Evolutionary conservation across 2,797 vertebrate species (phyloP).

Genomic region (Tapirus indicus): DNA sequence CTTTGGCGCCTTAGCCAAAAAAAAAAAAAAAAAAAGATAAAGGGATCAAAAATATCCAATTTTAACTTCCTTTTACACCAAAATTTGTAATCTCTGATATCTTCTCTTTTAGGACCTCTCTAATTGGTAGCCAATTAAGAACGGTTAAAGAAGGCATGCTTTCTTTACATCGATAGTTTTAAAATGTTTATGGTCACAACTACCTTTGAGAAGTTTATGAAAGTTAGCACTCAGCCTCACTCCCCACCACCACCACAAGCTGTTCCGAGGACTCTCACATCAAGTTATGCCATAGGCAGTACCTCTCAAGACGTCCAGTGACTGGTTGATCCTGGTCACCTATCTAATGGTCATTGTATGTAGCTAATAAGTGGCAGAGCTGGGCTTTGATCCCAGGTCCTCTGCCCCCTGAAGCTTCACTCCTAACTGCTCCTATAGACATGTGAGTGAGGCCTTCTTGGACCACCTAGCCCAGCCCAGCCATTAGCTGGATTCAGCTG

Average conservation of each 20-base stretch:
- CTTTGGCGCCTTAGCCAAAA: background rate
- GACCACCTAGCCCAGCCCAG: background rate
- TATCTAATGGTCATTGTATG: background rate
- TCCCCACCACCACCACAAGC: background rate
- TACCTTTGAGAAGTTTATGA: background rate
- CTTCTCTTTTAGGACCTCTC: background rate
- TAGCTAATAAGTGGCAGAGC: background rate
- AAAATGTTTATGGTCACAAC: background rate
- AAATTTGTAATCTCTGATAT: background rate
- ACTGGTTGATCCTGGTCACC: background rate
- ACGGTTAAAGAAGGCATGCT: background rate
- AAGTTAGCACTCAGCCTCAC: background rate
- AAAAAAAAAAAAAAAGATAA: background rate
- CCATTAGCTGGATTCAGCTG: background rate
- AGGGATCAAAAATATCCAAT: background rate
- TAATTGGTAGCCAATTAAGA: background rate
- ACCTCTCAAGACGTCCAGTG: background rate
- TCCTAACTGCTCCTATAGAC: background rate
- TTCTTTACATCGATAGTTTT: background rate
- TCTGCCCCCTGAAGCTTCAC: background rate
- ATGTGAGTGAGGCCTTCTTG: background rate
- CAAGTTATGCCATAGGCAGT: background rate
- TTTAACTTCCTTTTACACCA: background rate
- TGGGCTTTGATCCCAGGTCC: background rate
- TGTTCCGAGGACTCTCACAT: background rate